Percentiles rank a stretch among this genome's conserved stretches.
phyloP scores from a whole-genome alignment of 2,113 vertebrate species.

The Melanostigma gelatinosum region DNA sequence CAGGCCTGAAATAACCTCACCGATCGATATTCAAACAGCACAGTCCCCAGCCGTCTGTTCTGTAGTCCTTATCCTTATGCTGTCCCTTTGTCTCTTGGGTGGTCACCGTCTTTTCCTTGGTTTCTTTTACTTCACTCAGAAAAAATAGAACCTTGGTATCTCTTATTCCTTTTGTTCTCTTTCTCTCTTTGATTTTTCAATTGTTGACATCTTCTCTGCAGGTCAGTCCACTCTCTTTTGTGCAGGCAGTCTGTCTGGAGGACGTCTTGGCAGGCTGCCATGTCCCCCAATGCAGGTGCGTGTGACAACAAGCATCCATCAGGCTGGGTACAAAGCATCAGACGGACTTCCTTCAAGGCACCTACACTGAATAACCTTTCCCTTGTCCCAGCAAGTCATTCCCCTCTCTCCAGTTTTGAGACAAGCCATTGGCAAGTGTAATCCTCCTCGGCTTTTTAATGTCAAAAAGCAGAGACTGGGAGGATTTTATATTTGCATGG shows the following conservation, averaged over 20 bases:
- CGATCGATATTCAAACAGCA: constrained; percentile 68
- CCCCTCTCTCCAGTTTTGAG: constrained; percentile 5
- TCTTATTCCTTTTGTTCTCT: constrained; percentile 12
- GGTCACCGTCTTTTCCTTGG: background rate
- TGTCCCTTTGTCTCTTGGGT: constrained; percentile 19
- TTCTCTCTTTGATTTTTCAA: background rate
- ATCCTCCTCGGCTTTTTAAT: constrained; percentile 9
- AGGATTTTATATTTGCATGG: background rate
- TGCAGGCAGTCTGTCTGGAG: background rate
- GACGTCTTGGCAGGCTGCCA: constrained; percentile 31
- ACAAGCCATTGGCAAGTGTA: background rate
- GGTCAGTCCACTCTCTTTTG: constrained; percentile 9
- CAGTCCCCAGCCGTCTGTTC: constrained; percentile 47
- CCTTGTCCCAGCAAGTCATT: constrained; percentile 14
- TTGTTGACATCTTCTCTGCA: constrained; percentile 11
- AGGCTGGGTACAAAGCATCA: constrained; percentile 36
- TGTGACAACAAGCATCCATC: constrained; percentile 56
- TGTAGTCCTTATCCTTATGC: constrained; percentile 5
- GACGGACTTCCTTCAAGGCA: constrained; percentile 27
- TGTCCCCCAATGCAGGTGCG: constrained; percentile 32
- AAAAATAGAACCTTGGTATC: background rate
- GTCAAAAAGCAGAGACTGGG: constrained; percentile 1
- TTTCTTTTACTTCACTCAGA: background rate
- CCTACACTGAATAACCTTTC: constrained; percentile 33
- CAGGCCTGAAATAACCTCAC: constrained; percentile 58